Conservation (phyloP, 2,113 vertebrate genomes). For the Sminthopsis crassicaudata region DNA sequence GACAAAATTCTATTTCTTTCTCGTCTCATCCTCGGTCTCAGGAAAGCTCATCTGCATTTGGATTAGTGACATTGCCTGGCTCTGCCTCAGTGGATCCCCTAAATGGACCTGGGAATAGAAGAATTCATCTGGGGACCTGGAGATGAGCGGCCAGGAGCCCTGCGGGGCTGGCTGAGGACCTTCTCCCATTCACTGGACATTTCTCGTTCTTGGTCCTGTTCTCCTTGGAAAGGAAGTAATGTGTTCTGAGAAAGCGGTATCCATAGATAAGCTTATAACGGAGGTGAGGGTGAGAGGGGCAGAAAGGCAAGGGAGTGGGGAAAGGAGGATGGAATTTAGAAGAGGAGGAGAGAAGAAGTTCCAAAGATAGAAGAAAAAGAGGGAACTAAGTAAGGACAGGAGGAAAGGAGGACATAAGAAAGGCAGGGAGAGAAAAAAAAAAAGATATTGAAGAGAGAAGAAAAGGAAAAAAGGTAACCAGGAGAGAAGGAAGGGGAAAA, state of each 20-base stretch:
- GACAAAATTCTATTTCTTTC: constrained; percentile 64
- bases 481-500: too few species aligned
- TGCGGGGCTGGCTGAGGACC: neutral
- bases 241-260: neutral
- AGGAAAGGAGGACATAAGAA: neutral
- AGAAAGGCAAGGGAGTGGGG: neutral
- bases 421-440: neutral
- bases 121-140: constrained; percentile 31
- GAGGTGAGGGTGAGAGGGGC: neutral
- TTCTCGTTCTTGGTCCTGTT: constrained; percentile 21
- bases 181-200: neutral
- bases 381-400: too few species aligned
- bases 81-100: neutral
- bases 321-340: neutral
- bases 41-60: constrained; percentile 59
- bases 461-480: neutral
- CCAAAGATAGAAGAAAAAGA: neutral
- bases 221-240: neutral
- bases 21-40: constrained; percentile 3
- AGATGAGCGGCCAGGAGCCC: neutral
- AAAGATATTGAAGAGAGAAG: neutral
- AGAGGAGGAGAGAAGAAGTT: neutral
- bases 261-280: neutral
- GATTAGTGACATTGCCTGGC: constrained; percentile 49
- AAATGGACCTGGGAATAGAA: constrained; percentile 34